These are phyloP conservation scores for Tragelaphus imberbis DNA, from an alignment of 2,113 vertebrate genomes.

Conservation along the genomic window DNA sequence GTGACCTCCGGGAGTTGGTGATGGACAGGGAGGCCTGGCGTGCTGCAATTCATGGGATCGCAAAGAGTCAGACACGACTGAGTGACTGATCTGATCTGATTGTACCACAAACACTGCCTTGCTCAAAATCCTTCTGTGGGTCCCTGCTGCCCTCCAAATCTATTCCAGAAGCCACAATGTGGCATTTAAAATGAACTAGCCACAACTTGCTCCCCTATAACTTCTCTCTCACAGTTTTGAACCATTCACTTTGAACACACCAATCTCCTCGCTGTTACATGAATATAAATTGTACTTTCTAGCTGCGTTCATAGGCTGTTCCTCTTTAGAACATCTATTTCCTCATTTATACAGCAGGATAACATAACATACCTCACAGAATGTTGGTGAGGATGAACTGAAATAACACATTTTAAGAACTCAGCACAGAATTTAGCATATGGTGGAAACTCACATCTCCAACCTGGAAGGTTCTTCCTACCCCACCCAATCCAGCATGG, in stretches of 20 bases:
- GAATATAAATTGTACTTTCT: neutral
- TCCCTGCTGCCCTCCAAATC: neutral
- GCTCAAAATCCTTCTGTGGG: neutral
- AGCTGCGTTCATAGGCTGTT: neutral
- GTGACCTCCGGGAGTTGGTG: too few species aligned
- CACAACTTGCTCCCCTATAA: neutral
- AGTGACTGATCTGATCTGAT: too few species aligned
- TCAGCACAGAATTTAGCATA: neutral
- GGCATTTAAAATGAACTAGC: neutral
- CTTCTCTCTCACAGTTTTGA: neutral
- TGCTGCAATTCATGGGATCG: too few species aligned
- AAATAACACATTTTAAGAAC: neutral
- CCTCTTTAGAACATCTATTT: neutral
- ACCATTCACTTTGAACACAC: neutral
- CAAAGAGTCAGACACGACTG: too few species aligned
- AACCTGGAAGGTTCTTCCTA: neutral
- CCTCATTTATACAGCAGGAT: neutral
- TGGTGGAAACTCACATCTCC: neutral
- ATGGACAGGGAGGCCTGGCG: too few species aligned
- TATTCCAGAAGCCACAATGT: neutral
- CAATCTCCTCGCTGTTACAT: neutral
- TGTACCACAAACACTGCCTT: neutral
- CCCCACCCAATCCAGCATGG: rapidly evolving
- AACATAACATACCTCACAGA: neutral
- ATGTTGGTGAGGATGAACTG: neutral